phyloP scores from a whole-genome alignment of 2,888 invertebrate genomes.

The Nephrotoma guestfalica region DNA sequence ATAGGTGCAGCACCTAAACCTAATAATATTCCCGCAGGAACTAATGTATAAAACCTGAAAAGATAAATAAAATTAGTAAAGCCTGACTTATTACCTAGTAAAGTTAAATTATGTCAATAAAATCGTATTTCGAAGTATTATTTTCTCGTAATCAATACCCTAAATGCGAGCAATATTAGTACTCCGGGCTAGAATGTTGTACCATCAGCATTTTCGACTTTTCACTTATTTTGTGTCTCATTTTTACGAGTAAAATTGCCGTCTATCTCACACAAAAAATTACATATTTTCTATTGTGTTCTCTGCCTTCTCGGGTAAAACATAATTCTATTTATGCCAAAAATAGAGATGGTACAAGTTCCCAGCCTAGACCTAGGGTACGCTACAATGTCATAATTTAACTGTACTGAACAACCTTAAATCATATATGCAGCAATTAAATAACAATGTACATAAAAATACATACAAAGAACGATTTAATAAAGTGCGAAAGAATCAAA shows the following conservation, averaged over 20 bases:
- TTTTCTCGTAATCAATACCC: background rate
- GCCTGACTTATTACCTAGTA: background rate
- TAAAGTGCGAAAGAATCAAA: background rate
- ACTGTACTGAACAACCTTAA: background rate
- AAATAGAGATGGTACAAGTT: too few species aligned
- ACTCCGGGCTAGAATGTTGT: too few species aligned
- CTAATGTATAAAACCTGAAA: constrained; percentile 66
- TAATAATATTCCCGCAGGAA: constrained; percentile 83
- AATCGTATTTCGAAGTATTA: background rate
- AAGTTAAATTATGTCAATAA: background rate
- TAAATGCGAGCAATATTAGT: too few species aligned
- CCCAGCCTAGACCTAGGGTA: too few species aligned
- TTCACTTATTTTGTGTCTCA: too few species aligned
- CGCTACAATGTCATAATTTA: too few species aligned
- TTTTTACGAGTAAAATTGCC: too few species aligned
- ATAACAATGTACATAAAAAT: background rate
- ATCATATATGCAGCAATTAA: background rate
- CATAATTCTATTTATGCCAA: too few species aligned
- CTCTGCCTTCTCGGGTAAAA: too few species aligned
- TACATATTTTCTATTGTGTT: too few species aligned
- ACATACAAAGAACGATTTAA: background rate
- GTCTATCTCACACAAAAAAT: too few species aligned
- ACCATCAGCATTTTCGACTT: too few species aligned
- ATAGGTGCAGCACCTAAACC: constrained; percentile 93
- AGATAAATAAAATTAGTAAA: background rate